phyloP scores from a whole-genome alignment of 1,140 invertebrate species.

The Bilobella aurantiaca region DNA sequence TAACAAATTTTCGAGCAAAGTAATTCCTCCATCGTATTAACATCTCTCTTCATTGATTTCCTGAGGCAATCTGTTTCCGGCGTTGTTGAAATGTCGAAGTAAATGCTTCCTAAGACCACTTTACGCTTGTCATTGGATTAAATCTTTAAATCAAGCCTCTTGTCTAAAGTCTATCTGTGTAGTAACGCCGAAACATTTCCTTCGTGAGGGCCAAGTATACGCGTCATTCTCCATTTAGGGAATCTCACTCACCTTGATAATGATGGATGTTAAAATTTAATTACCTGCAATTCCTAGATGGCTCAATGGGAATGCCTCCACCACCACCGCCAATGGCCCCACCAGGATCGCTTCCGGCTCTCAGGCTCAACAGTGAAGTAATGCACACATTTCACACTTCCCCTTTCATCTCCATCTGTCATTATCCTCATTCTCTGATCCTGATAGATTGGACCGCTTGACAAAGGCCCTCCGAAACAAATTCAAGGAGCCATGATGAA shows the following conservation, averaged over 20 bases:
- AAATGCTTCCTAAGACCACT: neutral
- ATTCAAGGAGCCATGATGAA: constrained; percentile 90
- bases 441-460: constrained; percentile 27
- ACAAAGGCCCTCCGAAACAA: constrained; percentile 58
- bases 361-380: constrained; percentile 46
- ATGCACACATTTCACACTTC: neutral
- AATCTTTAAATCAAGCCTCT: neutral
- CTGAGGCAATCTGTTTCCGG: too few relatives aligned
- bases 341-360: constrained; percentile 42
- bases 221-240: constrained; percentile 1
- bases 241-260: neutral
- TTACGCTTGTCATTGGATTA: neutral
- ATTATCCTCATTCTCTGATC: neutral
- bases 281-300: neutral
- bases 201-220: neutral
- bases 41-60: too few relatives aligned
- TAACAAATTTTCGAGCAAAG: neutral
- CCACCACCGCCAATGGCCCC: constrained; percentile 45
- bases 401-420: neutral
- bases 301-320: constrained; percentile 34
- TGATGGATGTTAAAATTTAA: neutral
- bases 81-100: too few relatives aligned
- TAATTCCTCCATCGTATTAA: neutral
- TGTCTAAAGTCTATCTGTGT: too few relatives aligned
- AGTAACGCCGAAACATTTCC: neutral